Base-by-base conservation (phyloP, 1,140 invertebrate species). In the Stegodyphus mimosarum region DNA sequence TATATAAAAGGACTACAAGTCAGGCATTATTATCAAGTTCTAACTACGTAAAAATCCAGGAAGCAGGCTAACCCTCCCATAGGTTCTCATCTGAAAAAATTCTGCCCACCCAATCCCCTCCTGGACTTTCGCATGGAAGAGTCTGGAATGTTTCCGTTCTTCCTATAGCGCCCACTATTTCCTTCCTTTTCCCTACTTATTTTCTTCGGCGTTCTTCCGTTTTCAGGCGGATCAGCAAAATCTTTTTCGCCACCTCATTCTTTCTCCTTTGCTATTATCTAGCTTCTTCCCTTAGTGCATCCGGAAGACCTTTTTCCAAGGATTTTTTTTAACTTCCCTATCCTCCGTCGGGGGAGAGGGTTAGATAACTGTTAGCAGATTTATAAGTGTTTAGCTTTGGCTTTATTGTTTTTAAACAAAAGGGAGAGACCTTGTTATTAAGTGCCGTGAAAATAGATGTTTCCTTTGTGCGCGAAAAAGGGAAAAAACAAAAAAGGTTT, bases 121-220 rank as follows among this genome's bases (percentile, higher is more conserved):
- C 55, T 11, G 33, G 33, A 33, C 33, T 33, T 33, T 33, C 33
- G 33, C 80, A 53, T 72, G n/a, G 69, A 72, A 72, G 53, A 49
- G 18, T 60, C 80, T 51, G 71, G 63, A 83, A 85, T 85, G 83
- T 71, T 77, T 76, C 73, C 83, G 74, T 76, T 71, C 70, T 81
- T 73, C 70, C 69, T 60, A 53, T 74, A 75, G 71, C 73, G 64
- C 74, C 83, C 83, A 77, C 64, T 77, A 64, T 77, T 85, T 84
- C 83, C 74, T 85, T 85, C 74, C 67, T 72, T 85, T 74, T 53
- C 80, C 69, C 49, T 53, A 81, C 78, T 81, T 81, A 81, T 81
- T 81, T 79, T 79, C 77, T 64, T 77, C 63, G 55, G 55, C 55
- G 55, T 55, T 77, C 75, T 67, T 79, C 77, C 67, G 67, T 70